These are phyloP conservation scores for Diarsia rubi DNA, from an alignment of 2,888 invertebrate genomes.

Conservation along the genomic window DNA sequence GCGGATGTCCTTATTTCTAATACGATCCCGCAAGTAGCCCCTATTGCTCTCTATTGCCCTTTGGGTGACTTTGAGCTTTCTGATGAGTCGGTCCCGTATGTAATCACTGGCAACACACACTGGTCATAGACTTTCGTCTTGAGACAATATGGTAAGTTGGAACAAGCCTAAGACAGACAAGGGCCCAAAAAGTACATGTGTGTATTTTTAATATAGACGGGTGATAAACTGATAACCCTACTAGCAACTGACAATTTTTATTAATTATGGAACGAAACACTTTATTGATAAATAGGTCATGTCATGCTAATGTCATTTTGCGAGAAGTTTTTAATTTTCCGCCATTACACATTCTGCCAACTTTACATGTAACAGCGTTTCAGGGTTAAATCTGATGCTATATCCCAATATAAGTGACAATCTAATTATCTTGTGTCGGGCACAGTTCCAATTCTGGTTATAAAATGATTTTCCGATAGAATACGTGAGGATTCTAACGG, in stretches of 20 bases:
- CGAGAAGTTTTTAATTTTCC: constrained; percentile 34
- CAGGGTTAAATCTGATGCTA: constrained; percentile 12
- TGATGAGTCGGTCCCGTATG: too few relatives aligned
- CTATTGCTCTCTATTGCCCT: too few relatives aligned
- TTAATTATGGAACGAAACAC: neutral
- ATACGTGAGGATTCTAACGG: constrained; percentile 10
- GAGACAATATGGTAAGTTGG: too few relatives aligned
- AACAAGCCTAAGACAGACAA: neutral
- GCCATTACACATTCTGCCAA: constrained; percentile 9
- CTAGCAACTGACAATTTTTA: neutral
- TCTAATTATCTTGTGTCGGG: constrained; percentile 26
- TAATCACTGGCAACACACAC: too few relatives aligned
- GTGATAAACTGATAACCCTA: neutral
- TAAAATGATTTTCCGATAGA: constrained; percentile 45
- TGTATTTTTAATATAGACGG: neutral
- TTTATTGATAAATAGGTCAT: constrained; percentile 8
- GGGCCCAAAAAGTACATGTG: neutral
- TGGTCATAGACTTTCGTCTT: too few relatives aligned
- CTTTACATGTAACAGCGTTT: constrained; percentile 3
- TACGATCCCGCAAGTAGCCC: too few relatives aligned
- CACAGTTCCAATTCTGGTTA: constrained; percentile 39
- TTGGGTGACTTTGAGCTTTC: too few relatives aligned
- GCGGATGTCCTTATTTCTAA: too few relatives aligned
- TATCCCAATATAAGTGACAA: constrained; percentile 25
- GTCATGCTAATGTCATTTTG: constrained; percentile 10